Percentiles rank a stretch among this genome's conserved stretches.
Conservation (phyloP, 2,888 invertebrate species). For the Drosophila atripex region DNA sequence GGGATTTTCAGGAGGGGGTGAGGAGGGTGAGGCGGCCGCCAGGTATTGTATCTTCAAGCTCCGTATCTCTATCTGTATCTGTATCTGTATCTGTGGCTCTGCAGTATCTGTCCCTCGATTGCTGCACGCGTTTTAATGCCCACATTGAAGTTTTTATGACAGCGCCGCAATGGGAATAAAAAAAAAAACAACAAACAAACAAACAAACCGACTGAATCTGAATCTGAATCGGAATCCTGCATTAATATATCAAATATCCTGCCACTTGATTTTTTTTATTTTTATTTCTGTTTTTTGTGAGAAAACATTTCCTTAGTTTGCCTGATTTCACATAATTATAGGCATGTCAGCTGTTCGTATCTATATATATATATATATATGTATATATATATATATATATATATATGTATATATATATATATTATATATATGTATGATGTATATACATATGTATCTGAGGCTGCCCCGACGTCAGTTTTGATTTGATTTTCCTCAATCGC, state of each 20-base stretch:
- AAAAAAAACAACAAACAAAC: not conserved
- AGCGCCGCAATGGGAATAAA: slow-evolving; percentile 44
- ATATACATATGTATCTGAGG: too few species aligned
- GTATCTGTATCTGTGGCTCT: slow-evolving; percentile 8
- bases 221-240: slow-evolving; percentile 42
- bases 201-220: not conserved
- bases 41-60: slow-evolving; percentile 61
- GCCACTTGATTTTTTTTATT: slow-evolving; percentile 40
- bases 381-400: slow-evolving; percentile 14
- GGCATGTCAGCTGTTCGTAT: slow-evolving; percentile 75
- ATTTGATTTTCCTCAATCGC: slow-evolving; percentile 70
- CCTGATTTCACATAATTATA: slow-evolving; percentile 65
- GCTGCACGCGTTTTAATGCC: slow-evolving; percentile 68
- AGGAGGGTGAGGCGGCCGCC: slow-evolving; percentile 37
- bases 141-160: slow-evolving; percentile 75
- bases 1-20: not conserved
- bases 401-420: slow-evolving; percentile 27
- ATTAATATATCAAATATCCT: slow-evolving; percentile 71
- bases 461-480: slow-evolving; percentile 33
- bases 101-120: slow-evolving; percentile 50
- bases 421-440: slow-evolving; percentile 14
- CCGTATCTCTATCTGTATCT: not conserved
- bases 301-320: slow-evolving; percentile 42
- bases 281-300: not conserved
- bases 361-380: slow-evolving; percentile 11